Percentiles rank a stretch among this genome's conserved stretches.
Evolutionary conservation across 2,797 vertebrate genomes (phyloP).

Genomic region (Channallabes apus): DNA sequence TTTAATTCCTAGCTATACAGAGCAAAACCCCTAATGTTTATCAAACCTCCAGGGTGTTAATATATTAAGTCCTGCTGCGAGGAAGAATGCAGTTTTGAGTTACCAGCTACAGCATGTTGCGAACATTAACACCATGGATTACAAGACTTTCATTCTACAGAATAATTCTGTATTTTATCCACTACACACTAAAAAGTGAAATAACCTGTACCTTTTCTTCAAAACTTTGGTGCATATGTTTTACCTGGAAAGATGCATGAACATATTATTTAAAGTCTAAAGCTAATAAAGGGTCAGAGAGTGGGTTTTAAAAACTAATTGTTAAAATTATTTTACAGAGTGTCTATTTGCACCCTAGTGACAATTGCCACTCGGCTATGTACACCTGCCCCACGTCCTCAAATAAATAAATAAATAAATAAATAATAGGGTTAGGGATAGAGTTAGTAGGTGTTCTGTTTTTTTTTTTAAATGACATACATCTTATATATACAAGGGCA

Average conservation of each 20-base stretch:
- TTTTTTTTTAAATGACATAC: no score
- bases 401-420: no score
- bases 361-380: no score
- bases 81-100: background rate
- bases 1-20: background rate
- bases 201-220: background rate
- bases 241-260: background rate
- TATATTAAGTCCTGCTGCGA: slow-evolving; percentile 1
- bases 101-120: background rate
- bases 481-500: no score
- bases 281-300: background rate
- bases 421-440: no score
- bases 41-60: background rate
- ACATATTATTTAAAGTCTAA: background rate
- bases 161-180: background rate
- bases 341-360: no score
- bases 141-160: background rate
- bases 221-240: background rate
- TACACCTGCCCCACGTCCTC: no score
- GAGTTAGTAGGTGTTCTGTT: no score
- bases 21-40: background rate
- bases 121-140: background rate
- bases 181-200: background rate
- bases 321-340: no score
- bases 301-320: no score